A percentile compares a stretch with the other conserved stretches of the same genome.
Evolutionary conservation across 1,140 invertebrate genomes (phyloP).

Genomic region (Solenopsis fugax): DNA sequence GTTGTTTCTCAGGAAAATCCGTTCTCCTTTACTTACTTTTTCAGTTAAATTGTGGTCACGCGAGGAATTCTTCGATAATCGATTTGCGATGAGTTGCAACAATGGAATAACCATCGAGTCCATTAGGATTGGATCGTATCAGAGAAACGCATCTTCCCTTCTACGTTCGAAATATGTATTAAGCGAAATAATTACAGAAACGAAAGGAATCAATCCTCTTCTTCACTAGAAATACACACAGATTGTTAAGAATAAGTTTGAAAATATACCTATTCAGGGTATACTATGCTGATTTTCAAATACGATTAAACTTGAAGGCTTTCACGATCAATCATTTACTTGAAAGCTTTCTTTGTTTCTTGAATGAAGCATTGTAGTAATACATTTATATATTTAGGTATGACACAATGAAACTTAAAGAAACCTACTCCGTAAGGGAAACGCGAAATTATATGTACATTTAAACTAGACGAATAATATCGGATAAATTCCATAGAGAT

Average conservation of each 20-base stretch:
- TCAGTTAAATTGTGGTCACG: constrained; percentile 39
- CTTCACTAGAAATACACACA: not conserved
- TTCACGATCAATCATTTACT: constrained; percentile 22
- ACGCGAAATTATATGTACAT: not conserved
- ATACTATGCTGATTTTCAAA: not conserved
- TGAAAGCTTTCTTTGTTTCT: not conserved
- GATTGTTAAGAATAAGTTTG: not conserved
- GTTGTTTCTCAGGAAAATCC: constrained; percentile 32
- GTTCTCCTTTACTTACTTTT: not conserved
- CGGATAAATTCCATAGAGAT: not conserved
- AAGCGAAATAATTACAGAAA: constrained; percentile 24
- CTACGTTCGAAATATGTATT: constrained; percentile 21
- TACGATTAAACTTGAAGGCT: constrained; percentile 71
- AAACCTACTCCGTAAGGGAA: not conserved
- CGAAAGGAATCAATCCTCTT: constrained; percentile 7
- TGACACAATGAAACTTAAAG: constrained; percentile 2
- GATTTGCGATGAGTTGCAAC: constrained; percentile 35
- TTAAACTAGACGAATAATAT: not conserved
- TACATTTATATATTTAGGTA: constrained; percentile 23
- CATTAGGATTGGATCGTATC: constrained; percentile 30
- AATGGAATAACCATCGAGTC: constrained; percentile 42
- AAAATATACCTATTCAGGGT: constrained; percentile 17
- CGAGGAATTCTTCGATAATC: constrained; percentile 64
- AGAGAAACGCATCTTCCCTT: not conserved
- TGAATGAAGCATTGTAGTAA: constrained; percentile 41